phyloP scores from a whole-genome alignment of 1,140 invertebrate species.

The Lasioglossum baleicum region DNA sequence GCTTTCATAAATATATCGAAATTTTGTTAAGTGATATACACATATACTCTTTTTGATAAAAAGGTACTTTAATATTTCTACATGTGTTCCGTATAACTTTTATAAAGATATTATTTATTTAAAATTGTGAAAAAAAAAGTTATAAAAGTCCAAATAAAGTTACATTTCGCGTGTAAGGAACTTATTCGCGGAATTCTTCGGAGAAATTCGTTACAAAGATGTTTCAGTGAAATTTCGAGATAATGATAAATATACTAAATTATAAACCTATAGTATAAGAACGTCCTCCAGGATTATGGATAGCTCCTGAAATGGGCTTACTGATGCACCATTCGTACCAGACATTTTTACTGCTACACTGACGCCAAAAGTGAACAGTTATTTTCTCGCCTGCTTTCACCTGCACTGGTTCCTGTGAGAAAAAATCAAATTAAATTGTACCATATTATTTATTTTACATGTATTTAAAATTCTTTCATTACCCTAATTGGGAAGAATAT shows the following conservation, averaged over 20 bases:
- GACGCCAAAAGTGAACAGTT: slow-evolving; percentile 93
- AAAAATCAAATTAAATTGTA: slow-evolving; percentile 33
- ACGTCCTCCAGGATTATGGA: slow-evolving; percentile 91
- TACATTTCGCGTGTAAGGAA: neutral
- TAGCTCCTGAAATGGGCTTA: slow-evolving; percentile 82
- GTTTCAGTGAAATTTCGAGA: neutral
- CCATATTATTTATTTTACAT: slow-evolving; percentile 2
- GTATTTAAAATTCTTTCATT: slow-evolving; percentile 58
- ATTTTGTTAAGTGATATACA: neutral
- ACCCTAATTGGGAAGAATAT: slow-evolving; percentile 95
- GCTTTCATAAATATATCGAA: neutral
- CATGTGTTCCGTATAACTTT: neutral
- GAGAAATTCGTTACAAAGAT: neutral
- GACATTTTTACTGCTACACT: slow-evolving; percentile 87
- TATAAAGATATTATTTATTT: neutral
- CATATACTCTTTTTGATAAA: neutral
- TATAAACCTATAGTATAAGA: slow-evolving; percentile 86
- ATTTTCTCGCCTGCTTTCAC: slow-evolving; percentile 86
- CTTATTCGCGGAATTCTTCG: neutral
- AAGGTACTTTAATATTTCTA: neutral
- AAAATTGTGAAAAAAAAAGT: neutral
- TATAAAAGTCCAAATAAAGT: neutral
- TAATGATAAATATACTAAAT: slow-evolving; percentile 38
- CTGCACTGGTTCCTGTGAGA: slow-evolving; percentile 86
- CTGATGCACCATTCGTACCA: slow-evolving; percentile 98